A percentile compares a stretch with the other conserved stretches of the same genome.
Conservation (phyloP, 2,797 vertebrate genomes). For the Rhinogobio ventralis region DNA sequence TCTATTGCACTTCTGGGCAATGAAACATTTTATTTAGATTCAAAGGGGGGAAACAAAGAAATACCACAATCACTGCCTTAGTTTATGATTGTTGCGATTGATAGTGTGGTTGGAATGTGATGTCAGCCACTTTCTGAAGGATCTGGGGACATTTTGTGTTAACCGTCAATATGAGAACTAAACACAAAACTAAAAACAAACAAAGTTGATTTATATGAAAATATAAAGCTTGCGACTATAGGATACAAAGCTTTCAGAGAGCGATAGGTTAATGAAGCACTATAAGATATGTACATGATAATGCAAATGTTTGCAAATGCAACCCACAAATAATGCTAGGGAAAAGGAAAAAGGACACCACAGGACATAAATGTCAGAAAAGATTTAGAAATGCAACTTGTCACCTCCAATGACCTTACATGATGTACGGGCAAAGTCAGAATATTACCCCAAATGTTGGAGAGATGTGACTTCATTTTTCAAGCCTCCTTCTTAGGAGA, state of each 20-base stretch:
- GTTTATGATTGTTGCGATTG: constrained; percentile 46
- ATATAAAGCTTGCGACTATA: constrained; percentile 94
- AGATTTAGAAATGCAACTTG: constrained; percentile 78
- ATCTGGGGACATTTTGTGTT: constrained; percentile 80
- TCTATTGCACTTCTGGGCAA: constrained; percentile 85
- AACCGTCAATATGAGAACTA: constrained; percentile 76
- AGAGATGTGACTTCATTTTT: constrained; percentile 81
- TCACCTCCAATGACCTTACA: constrained; percentile 37
- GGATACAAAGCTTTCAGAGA: constrained; percentile 88
- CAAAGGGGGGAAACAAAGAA: constrained; percentile 56
- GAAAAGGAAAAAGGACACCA: constrained; percentile 62
- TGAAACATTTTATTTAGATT: constrained; percentile 65
- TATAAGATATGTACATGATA: constrained; percentile 86
- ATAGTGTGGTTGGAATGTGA: constrained; percentile 79
- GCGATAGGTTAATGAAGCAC: constrained; percentile 86
- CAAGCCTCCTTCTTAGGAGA: constrained; percentile 83
- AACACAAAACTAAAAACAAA: constrained; percentile 78
- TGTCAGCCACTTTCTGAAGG: constrained; percentile 80
- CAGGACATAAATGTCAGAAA: constrained; percentile 73
- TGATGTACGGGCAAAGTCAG: constrained; percentile 71
- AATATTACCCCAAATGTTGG: constrained; percentile 88
- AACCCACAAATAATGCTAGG: constrained; percentile 55
- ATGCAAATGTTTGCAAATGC: constrained; percentile 57
- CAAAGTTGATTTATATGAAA: constrained; percentile 90
- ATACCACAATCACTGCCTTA: constrained; percentile 90